phyloP scores from a whole-genome alignment of 1,140 invertebrate species.

The Trissolcus basalis region DNA sequence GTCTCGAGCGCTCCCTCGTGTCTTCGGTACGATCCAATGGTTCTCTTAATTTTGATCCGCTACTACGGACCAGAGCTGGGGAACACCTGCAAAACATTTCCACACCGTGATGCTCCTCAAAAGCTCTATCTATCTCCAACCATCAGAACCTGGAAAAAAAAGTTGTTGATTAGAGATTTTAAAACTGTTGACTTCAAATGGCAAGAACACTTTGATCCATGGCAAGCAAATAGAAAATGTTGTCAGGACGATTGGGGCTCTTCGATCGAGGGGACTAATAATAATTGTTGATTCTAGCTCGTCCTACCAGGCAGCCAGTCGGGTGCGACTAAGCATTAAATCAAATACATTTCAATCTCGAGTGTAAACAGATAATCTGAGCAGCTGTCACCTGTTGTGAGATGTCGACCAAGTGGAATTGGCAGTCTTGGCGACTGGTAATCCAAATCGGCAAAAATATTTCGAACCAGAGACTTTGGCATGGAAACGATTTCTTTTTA shows the following conservation, averaged over 20 bases:
- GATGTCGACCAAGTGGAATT: conserved; percentile 18
- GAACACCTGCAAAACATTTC: conserved; percentile 49
- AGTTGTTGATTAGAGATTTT: background rate
- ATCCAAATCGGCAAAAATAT: no score
- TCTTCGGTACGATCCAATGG: conserved; percentile 45
- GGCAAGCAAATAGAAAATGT: conserved; percentile 46
- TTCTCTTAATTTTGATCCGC: conserved; percentile 47
- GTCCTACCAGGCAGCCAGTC: conserved; percentile 51
- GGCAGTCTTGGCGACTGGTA: background rate
- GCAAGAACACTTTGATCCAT: conserved; percentile 16
- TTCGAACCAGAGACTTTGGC: background rate
- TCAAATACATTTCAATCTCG: conserved; percentile 71
- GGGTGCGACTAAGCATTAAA: conserved; percentile 69
- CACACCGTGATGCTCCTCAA: conserved; percentile 12
- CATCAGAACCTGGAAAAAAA: no score
- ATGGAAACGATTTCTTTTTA: background rate
- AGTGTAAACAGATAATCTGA: conserved; percentile 57
- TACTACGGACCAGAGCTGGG: conserved; percentile 17
- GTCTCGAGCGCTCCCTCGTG: conserved; percentile 28
- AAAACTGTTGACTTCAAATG: conserved; percentile 8
- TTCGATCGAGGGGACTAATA: conserved; percentile 32
- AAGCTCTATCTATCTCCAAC: conserved; percentile 1
- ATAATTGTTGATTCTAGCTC: conserved; percentile 54
- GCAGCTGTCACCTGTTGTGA: conserved; percentile 51
- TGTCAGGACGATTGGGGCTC: conserved; percentile 18